phyloP scores from a whole-genome alignment of 2,113 vertebrate genomes.

The Hepsetus odoe region DNA sequence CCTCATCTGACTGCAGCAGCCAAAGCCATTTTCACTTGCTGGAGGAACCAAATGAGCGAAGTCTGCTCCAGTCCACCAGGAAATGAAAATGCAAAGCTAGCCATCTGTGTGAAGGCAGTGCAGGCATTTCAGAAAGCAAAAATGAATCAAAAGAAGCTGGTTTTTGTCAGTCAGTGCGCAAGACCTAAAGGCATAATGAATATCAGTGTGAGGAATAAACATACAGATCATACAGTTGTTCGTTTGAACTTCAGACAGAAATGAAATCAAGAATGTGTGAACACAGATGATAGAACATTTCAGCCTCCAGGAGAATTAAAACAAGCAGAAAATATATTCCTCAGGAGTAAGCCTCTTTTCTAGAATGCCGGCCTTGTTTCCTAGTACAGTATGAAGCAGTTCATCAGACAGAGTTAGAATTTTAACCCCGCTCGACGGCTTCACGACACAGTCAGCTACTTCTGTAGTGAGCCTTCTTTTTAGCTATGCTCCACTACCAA shows the following conservation, averaged over 20 bases:
- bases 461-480: conserved; percentile 14
- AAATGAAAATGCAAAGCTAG: conserved; percentile 32
- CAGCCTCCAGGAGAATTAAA: conserved; percentile 34
- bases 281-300: conserved; percentile 23
- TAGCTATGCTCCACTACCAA: conserved; percentile 39
- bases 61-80: conserved; percentile 14
- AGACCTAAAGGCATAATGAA: not conserved
- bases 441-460: not conserved
- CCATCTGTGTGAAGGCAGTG: conserved; percentile 18
- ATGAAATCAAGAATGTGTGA: conserved; percentile 32
- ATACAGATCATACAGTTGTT: conserved; percentile 4
- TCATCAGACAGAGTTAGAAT: conserved; percentile 6
- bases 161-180: conserved; percentile 1
- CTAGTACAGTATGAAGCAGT: conserved; percentile 24
- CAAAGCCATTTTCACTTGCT: not conserved
- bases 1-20: conserved; percentile 21
- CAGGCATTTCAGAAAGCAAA: not conserved
- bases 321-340: conserved; percentile 44
- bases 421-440: conserved; percentile 1
- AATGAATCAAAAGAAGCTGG: not conserved
- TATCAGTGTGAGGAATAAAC: conserved; percentile 1
- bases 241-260: conserved; percentile 6
- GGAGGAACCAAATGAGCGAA: not conserved
- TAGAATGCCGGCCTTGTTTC: conserved; percentile 12
- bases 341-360: conserved; percentile 44